Conservation (phyloP, 2,888 invertebrate genomes). For the Gymnosoma rotundatum region DNA sequence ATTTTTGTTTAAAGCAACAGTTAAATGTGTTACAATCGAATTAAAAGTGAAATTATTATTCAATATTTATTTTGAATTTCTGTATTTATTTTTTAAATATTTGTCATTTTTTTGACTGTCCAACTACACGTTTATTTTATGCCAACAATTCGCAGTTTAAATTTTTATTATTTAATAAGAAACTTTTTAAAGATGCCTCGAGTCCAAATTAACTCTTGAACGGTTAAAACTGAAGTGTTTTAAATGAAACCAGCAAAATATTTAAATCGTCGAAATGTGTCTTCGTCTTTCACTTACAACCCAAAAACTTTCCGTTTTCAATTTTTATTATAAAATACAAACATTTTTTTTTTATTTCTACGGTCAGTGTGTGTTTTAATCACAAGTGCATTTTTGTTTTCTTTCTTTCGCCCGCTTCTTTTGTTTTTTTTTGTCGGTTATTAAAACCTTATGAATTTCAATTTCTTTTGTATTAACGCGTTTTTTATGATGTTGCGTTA, state of each 20-base stretch:
- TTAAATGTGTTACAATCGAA: background rate
- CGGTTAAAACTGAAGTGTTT: constrained; percentile 49
- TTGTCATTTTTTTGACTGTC: background rate
- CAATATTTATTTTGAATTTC: constrained; percentile 7
- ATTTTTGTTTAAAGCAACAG: too few species aligned
- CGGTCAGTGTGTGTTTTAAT: background rate
- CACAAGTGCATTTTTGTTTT: constrained; percentile 48
- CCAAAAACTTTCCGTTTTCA: constrained; percentile 41
- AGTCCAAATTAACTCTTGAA: constrained; percentile 26
- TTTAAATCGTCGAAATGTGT: constrained; percentile 32
- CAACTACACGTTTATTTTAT: constrained; percentile 3
- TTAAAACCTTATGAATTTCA: constrained; percentile 4
- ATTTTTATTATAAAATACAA: constrained; percentile 17
- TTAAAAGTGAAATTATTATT: constrained; percentile 51
- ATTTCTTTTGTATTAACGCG: constrained; percentile 33
- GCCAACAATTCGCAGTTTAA: background rate
- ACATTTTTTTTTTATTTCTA: background rate
- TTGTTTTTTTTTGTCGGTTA: background rate
- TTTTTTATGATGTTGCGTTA: constrained; percentile 32
- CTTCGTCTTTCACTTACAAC: background rate
- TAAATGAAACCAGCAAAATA: constrained; percentile 42
- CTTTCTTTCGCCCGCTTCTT: constrained; percentile 4
- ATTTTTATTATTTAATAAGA: constrained; percentile 12
- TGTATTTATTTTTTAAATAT: too few species aligned
- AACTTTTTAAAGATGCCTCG: constrained; percentile 14